A percentile compares a stretch with the other conserved stretches of the same genome.
phyloP scores from a whole-genome alignment of 2,113 vertebrate genomes.

The Muscicapa adusta region DNA sequence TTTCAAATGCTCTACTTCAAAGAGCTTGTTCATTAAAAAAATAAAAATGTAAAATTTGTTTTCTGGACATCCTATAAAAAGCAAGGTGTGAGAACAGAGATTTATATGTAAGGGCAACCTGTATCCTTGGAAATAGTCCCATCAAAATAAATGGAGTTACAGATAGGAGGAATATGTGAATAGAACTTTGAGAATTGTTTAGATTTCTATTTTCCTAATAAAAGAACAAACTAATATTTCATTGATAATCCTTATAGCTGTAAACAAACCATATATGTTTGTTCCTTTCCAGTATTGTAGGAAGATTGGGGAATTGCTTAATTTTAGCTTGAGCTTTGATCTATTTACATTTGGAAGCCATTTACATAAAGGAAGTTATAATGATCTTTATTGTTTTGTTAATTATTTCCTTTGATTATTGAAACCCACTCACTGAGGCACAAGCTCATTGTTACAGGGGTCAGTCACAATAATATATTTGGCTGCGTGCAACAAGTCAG shows the following conservation, averaged over 20 bases:
- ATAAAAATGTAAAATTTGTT: background rate
- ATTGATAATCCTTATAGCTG: background rate
- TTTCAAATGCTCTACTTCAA: background rate
- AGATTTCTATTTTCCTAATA: background rate
- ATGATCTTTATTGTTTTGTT: slow-evolving; percentile 47
- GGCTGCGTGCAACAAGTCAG: background rate
- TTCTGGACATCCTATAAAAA: background rate
- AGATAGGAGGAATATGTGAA: background rate
- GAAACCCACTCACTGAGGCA: slow-evolving; percentile 32
- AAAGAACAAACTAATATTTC: background rate
- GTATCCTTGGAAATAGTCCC: background rate
- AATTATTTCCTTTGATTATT: slow-evolving; percentile 57
- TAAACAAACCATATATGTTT: background rate
- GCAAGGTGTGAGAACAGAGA: background rate
- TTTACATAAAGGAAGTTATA: slow-evolving; percentile 51
- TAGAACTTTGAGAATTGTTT: background rate
- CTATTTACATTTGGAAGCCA: slow-evolving; percentile 45
- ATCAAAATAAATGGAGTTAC: background rate
- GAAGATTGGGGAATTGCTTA: slow-evolving; percentile 16
- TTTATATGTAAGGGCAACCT: accelerated
- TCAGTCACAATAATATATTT: background rate
- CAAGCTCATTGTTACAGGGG: background rate
- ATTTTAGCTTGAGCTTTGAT: slow-evolving; percentile 38
- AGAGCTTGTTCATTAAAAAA: background rate
- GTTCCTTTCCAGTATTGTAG: background rate